Conservation (phyloP, 92 coral and sea anemone genomes). For the Actinostola sp. region DNA sequence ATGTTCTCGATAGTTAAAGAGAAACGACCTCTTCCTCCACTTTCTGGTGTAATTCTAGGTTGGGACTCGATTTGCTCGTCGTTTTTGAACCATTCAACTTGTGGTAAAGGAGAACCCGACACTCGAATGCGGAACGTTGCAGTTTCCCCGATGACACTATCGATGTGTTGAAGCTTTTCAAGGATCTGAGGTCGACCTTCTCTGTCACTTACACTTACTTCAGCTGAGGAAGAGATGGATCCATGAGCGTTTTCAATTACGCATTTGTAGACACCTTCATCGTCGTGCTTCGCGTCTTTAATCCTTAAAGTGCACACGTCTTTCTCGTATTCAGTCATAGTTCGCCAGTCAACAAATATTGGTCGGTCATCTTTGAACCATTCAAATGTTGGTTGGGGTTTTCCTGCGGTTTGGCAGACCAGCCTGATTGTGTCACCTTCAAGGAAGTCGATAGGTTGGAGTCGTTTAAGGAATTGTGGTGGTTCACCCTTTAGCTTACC, state of each 20-base stretch:
- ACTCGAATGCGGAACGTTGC: constrained; percentile 70
- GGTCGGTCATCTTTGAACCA: constrained; percentile 85
- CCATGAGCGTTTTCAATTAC: constrained; percentile 69
- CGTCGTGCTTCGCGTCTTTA: constrained; percentile 65
- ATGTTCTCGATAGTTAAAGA: constrained; percentile 61
- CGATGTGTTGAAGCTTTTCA: constrained; percentile 71
- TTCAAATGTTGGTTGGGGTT: constrained; percentile 74
- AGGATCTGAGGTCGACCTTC: constrained; percentile 70
- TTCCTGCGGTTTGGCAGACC: constrained; percentile 67
- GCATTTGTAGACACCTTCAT: constrained; percentile 83
- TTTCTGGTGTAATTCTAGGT: constrained; percentile 49
- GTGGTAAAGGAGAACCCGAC: constrained; percentile 70
- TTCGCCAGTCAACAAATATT: constrained; percentile 43
- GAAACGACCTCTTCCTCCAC: constrained; percentile 53
- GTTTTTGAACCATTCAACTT: constrained; percentile 79
- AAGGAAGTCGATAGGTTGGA: constrained; percentile 68
- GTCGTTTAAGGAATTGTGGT: constrained; percentile 69
- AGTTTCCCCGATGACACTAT: constrained; percentile 66
- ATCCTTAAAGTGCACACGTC: constrained; percentile 77
- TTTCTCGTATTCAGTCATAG: constrained; percentile 67
- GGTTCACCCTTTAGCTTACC: constrained; percentile 81
- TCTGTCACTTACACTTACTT: constrained; percentile 60
- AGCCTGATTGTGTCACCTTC: constrained; percentile 77
- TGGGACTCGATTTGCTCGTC: constrained; percentile 48
- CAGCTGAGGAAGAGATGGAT: constrained; percentile 68